These are phyloP conservation scores for Eupsilia transversa DNA, from an alignment of 2,888 invertebrate species.

Conservation along the genomic window DNA sequence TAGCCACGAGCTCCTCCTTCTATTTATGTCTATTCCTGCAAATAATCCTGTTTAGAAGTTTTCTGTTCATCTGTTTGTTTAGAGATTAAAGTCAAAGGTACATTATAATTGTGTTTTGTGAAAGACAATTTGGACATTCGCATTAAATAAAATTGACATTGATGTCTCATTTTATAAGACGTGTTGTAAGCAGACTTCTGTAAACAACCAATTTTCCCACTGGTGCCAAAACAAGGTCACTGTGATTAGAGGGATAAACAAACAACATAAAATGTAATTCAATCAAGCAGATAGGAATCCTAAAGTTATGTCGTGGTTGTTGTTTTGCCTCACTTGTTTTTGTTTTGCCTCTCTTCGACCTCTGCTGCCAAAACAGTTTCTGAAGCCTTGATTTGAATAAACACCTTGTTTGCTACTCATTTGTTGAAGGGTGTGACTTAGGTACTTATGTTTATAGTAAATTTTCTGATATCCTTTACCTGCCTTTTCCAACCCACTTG, in stretches of 20 bases:
- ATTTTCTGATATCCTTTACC: not conserved
- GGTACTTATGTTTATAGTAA: not conserved
- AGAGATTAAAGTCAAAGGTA: too few relatives aligned
- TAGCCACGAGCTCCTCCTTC: too few relatives aligned
- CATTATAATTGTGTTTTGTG: too few relatives aligned
- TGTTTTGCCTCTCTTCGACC: constrained; percentile 9
- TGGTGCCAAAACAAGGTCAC: constrained; percentile 11
- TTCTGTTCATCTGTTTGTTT: not conserved
- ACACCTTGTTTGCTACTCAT: not conserved
- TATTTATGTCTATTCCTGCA: not conserved
- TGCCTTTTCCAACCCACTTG: not conserved
- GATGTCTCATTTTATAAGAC: not conserved
- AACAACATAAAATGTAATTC: constrained; percentile 37
- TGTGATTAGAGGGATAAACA: constrained; percentile 6
- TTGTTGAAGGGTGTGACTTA: not conserved
- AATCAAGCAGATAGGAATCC: constrained; percentile 39
- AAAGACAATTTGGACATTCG: not conserved
- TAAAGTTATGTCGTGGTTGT: constrained; percentile 29
- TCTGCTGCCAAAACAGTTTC: constrained; percentile 24
- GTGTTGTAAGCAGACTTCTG: not conserved
- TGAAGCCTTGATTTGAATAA: constrained; percentile 5
- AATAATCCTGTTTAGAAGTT: not conserved
- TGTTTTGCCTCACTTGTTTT: constrained; percentile 28
- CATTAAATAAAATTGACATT: not conserved
- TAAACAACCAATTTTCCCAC: not conserved